Conservation (phyloP, 2,888 invertebrate genomes). For the Cremastinae sp. region DNA sequence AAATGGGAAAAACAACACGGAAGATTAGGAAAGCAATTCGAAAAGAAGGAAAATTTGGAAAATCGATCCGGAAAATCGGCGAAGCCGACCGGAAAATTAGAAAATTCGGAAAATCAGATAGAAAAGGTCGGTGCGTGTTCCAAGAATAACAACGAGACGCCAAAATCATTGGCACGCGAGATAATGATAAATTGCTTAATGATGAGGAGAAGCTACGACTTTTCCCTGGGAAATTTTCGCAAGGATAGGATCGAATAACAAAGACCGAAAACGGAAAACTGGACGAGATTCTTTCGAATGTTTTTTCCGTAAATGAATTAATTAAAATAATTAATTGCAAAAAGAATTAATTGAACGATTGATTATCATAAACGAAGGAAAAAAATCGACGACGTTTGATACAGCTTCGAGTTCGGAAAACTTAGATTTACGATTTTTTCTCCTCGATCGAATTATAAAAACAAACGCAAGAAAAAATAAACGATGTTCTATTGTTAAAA, state of each 20-base stretch:
- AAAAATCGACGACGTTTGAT: slow-evolving; percentile 14
- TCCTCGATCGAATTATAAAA: slow-evolving; percentile 13
- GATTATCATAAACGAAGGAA: no score
- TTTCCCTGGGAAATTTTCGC: slow-evolving; percentile 44
- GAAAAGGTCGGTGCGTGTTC: no score
- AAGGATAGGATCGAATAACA: not conserved
- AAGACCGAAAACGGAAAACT: not conserved
- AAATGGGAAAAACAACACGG: not conserved
- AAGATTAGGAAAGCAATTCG: no score
- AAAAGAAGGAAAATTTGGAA: no score
- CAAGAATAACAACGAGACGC: slow-evolving; percentile 49
- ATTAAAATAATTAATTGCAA: no score
- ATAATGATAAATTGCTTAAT: slow-evolving; percentile 41
- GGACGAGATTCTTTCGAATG: no score
- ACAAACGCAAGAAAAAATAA: no score
- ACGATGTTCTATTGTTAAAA: no score
- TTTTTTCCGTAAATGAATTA: not conserved
- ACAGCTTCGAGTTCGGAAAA: slow-evolving; percentile 4
- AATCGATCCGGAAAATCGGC: no score
- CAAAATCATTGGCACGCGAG: slow-evolving; percentile 39
- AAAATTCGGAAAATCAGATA: no score
- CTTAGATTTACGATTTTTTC: slow-evolving; percentile 18
- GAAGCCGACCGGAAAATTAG: no score
- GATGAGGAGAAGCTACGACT: not conserved
- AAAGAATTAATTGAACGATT: no score